Conservation (phyloP, 1,140 invertebrate species). For the Bradysia coprophila region DNA sequence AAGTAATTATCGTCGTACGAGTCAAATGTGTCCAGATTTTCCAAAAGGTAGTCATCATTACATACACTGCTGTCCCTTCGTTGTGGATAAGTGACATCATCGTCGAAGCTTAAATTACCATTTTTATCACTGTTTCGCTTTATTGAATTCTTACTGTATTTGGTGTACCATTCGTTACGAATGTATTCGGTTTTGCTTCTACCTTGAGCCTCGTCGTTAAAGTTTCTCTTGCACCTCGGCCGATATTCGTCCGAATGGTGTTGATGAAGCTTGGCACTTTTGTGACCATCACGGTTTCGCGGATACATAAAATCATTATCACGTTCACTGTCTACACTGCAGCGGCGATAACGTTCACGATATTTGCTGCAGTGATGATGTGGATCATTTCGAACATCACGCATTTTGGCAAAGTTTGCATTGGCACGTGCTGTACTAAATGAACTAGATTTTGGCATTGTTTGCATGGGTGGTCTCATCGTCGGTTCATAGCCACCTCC, state of each 20-base stretch:
- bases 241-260: no score
- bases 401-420: not conserved
- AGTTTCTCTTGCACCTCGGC: no score
- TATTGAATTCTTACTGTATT: no score
- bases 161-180: not conserved
- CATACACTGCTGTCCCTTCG: not conserved
- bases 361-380: no score
- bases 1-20: not conserved
- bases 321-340: not conserved
- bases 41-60: not conserved
- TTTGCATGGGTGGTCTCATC: constrained; percentile 7
- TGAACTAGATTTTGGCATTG: constrained; percentile 22
- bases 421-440: constrained; percentile 12
- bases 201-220: not conserved
- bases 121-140: no score
- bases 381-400: not conserved
- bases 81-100: no score
- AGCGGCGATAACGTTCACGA: no score
- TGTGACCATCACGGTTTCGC: not conserved
- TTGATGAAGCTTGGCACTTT: no score
- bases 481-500: constrained; percentile 11
- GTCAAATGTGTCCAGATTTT: not conserved
- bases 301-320: not conserved
- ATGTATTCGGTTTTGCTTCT: not conserved
- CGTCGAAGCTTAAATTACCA: no score